Evolutionary conservation across 2,797 vertebrate genomes (phyloP).

Genomic region (Fringilla coelebs): DNA sequence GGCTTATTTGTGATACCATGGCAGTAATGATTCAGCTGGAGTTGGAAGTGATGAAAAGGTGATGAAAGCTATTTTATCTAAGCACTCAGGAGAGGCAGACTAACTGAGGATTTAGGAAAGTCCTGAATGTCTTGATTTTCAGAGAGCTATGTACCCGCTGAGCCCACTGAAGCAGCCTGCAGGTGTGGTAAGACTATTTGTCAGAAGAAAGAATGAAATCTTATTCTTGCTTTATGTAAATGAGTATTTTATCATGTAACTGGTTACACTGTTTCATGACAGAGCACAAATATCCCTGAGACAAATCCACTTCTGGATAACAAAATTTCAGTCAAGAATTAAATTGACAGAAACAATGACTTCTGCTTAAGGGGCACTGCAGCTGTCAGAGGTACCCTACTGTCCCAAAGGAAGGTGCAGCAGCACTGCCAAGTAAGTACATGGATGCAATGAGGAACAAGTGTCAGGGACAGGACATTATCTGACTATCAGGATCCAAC

Average conservation of each 20-base stretch:
- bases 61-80: constrained; percentile 30
- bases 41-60: constrained; percentile 28
- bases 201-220: background rate
- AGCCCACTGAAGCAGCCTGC: background rate
- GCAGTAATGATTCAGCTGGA: background rate
- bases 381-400: background rate
- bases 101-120: background rate
- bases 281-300: background rate
- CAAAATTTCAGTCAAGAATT: background rate
- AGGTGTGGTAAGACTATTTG: background rate
- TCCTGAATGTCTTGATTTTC: background rate
- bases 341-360: constrained; percentile 30
- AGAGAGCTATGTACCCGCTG: background rate
- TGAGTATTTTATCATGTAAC: background rate
- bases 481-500: background rate
- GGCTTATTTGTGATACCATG: background rate
- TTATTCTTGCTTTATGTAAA: background rate
- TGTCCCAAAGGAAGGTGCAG: background rate
- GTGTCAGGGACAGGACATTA: background rate
- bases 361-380: background rate
- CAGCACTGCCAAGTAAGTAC: background rate
- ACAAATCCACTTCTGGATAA: background rate
- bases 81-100: background rate
- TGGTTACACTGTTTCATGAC: background rate
- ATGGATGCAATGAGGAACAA: background rate